phyloP scores from a whole-genome alignment of 2,888 invertebrate genomes.

The Lordiphosa fenestrarum region DNA sequence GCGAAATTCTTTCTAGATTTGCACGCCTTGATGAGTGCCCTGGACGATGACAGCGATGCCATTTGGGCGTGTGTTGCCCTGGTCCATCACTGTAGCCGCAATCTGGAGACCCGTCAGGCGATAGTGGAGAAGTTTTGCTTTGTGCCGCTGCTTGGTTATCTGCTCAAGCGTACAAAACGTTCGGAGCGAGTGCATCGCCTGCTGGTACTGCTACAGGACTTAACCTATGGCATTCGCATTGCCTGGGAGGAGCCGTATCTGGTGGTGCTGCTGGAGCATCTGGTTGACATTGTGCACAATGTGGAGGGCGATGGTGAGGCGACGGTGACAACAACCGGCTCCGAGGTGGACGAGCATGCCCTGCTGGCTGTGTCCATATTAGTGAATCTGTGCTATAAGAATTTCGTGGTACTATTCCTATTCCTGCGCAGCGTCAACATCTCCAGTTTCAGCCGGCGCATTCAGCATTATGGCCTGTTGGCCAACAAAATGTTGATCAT shows the following conservation, averaged over 20 bases:
- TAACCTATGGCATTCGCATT: conserved; percentile 89
- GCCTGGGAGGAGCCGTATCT: conserved; percentile 91
- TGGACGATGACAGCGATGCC: conserved; percentile 70
- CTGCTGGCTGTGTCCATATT: conserved; percentile 85
- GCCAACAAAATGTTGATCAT: conserved; percentile 79
- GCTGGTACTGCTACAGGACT: conserved; percentile 82
- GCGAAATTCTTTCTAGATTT: conserved; percentile 78
- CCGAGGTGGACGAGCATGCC: conserved; percentile 51
- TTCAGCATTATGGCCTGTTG: conserved; percentile 75
- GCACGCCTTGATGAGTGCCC: conserved; percentile 70
- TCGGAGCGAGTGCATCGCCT: conserved; percentile 72
- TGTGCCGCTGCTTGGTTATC: conserved; percentile 72
- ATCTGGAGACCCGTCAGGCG: conserved; percentile 68
- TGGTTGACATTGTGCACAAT: conserved; percentile 85
- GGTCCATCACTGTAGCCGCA: conserved; percentile 76
- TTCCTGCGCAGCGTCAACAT: conserved; percentile 86
- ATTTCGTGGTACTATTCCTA: conserved; percentile 87
- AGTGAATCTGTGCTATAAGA: conserved; percentile 90
- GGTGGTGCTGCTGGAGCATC: conserved; percentile 84
- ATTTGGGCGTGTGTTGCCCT: conserved; percentile 76
- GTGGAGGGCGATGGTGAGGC: conserved; percentile 76
- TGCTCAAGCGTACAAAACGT: conserved; percentile 64
- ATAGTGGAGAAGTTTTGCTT: conserved; percentile 77
- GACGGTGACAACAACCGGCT: conserved; percentile 9
- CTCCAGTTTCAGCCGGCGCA: conserved; percentile 75